These are phyloP conservation scores for Pterocles orientalis DNA, from an alignment of 2,113 vertebrate genomes.

Conservation along the genomic window DNA sequence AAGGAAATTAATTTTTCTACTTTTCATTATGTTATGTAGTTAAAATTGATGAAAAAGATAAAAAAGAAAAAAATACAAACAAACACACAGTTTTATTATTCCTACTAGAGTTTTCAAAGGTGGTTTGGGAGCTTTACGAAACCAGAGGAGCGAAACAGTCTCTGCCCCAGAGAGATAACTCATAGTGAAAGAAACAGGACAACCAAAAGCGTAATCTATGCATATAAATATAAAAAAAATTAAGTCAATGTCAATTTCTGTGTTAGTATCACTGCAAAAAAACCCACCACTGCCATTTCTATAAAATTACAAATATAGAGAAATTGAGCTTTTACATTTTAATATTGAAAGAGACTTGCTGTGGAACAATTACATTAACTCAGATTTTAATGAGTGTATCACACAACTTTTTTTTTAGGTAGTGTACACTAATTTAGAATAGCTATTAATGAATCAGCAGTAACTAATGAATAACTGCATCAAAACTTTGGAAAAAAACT, in stretches of 20 bases:
- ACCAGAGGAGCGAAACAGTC: background rate
- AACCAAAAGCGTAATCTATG: background rate
- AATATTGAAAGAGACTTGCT: background rate
- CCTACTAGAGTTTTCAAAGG: background rate
- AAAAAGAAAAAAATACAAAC: background rate
- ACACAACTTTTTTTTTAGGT: background rate
- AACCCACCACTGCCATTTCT: background rate
- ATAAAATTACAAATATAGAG: background rate
- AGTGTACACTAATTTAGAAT: background rate
- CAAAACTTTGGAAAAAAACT: conserved; percentile 11
- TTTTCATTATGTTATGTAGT: background rate
- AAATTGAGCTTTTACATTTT: background rate
- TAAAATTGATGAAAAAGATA: background rate
- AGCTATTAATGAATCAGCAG: background rate
- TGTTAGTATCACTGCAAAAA: background rate
- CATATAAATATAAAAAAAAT: background rate
- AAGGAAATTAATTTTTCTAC: background rate
- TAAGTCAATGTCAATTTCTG: background rate
- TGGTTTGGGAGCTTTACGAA: background rate
- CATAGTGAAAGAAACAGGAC: background rate
- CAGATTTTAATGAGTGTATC: background rate
- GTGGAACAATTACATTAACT: background rate
- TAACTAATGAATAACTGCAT: background rate
- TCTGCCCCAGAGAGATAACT: background rate
- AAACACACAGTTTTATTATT: background rate